These are phyloP conservation scores for Dendrocincla tyrannina DNA, from an alignment of 2,797 vertebrate genomes.

Conservation along the genomic window DNA sequence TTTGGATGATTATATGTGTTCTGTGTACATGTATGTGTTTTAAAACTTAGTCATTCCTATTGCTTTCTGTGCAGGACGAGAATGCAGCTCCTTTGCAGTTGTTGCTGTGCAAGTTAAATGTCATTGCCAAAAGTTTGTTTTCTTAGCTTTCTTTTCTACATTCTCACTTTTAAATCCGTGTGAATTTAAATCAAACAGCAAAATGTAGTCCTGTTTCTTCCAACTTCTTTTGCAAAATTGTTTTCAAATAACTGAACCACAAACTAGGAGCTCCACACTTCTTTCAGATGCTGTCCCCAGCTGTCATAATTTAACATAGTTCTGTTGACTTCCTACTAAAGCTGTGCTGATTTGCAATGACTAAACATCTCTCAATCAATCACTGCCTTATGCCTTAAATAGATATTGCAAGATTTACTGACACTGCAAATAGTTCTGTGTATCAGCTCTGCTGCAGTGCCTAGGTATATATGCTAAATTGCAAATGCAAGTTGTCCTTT, in stretches of 20 bases:
- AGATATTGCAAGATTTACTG: neutral
- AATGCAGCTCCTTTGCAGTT: neutral
- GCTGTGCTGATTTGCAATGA: neutral
- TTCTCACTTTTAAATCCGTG: neutral
- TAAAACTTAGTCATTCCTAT: conserved; percentile 24
- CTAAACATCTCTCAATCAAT: neutral
- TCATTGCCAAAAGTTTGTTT: conserved; percentile 24
- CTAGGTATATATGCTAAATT: neutral
- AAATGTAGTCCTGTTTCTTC: neutral
- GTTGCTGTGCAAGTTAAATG: neutral
- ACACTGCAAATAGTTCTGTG: neutral
- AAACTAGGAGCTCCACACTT: neutral
- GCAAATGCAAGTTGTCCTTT: neutral
- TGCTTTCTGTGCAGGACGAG: neutral
- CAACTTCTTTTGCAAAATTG: neutral
- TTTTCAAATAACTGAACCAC: neutral
- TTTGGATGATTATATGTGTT: neutral
- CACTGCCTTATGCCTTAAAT: neutral
- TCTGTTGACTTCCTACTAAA: neutral
- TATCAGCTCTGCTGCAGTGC: neutral
- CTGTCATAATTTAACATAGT: neutral
- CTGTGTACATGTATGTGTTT: conserved; percentile 14
- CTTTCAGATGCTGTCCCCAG: neutral
- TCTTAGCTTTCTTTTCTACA: neutral
- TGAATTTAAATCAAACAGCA: neutral